Percentiles rank a stretch among this genome's conserved stretches.
These are phyloP conservation scores for Passer domesticus DNA, from an alignment of 2,113 vertebrate genomes.

Conservation along the genomic window DNA sequence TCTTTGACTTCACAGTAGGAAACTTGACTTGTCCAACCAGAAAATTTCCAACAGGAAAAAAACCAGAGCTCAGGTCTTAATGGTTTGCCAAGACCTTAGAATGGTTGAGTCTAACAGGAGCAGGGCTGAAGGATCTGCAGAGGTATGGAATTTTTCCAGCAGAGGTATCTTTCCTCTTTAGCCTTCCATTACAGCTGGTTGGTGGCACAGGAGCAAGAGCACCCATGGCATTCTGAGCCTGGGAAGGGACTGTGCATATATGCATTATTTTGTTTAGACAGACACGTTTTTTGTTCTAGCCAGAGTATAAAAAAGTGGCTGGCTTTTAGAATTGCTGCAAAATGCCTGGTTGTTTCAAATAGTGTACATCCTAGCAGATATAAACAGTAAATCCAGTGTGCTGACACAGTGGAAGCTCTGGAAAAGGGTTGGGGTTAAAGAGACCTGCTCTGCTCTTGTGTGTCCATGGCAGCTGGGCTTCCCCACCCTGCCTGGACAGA, in stretches of 20 bases:
- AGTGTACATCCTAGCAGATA: neutral
- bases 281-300: neutral
- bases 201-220: neutral
- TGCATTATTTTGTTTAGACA: neutral
- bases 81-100: neutral
- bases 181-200: neutral
- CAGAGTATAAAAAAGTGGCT: neutral
- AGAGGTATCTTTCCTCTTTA: neutral
- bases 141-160: neutral
- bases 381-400: neutral
- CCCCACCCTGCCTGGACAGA: neutral
- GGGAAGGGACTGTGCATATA: neutral
- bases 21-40: neutral
- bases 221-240: neutral
- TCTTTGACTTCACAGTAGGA: neutral
- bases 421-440: neutral
- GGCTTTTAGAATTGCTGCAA: neutral
- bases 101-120: neutral
- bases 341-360: neutral
- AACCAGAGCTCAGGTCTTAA: neutral
- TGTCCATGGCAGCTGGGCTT: neutral
- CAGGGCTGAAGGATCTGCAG: neutral
- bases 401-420: neutral
- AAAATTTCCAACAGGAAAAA: neutral
- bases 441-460: neutral